Percentiles rank a stretch among this genome's conserved stretches.
Conservation (phyloP, 2,888 invertebrate species). For the Amblyjoppa proteus region DNA sequence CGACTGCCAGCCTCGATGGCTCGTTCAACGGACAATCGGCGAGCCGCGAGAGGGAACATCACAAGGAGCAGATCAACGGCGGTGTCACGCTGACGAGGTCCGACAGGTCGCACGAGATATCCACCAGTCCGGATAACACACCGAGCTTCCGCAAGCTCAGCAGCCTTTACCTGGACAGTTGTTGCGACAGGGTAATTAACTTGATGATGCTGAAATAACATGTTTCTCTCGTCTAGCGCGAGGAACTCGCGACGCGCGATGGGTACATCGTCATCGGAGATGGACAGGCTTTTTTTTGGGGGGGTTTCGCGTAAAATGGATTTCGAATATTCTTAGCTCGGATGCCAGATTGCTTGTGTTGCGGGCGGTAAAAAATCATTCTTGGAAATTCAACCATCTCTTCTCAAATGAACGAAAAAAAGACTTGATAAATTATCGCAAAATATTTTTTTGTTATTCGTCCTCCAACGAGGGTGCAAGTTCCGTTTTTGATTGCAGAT, state of each 20-base stretch:
- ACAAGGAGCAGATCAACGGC: slow-evolving; percentile 73
- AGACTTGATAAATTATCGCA: neutral
- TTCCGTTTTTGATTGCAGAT: neutral
- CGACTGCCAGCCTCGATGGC: slow-evolving; percentile 83
- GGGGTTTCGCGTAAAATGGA: too few species aligned
- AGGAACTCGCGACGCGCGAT: neutral
- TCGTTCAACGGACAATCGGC: slow-evolving; percentile 71
- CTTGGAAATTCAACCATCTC: neutral
- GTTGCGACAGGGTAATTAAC: slow-evolving; percentile 75
- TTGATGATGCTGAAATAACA: slow-evolving; percentile 19
- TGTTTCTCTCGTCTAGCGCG: slow-evolving; percentile 16
- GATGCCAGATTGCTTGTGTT: neutral
- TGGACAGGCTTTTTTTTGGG: slow-evolving; percentile 23
- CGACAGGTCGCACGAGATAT: slow-evolving; percentile 76
- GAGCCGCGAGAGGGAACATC: slow-evolving; percentile 20
- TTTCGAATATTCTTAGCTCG: neutral
- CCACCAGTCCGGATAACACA: slow-evolving; percentile 86
- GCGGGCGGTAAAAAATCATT: neutral
- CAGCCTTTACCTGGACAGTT: slow-evolving; percentile 76
- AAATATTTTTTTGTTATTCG: neutral
- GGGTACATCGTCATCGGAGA: slow-evolving; percentile 28
- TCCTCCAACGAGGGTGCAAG: neutral
- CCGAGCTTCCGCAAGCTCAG: slow-evolving; percentile 87
- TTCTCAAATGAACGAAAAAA: neutral
- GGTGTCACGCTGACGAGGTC: slow-evolving; percentile 77